phyloP scores from a whole-genome alignment of 2,888 invertebrate genomes.

The Yponomeuta evonymella region DNA sequence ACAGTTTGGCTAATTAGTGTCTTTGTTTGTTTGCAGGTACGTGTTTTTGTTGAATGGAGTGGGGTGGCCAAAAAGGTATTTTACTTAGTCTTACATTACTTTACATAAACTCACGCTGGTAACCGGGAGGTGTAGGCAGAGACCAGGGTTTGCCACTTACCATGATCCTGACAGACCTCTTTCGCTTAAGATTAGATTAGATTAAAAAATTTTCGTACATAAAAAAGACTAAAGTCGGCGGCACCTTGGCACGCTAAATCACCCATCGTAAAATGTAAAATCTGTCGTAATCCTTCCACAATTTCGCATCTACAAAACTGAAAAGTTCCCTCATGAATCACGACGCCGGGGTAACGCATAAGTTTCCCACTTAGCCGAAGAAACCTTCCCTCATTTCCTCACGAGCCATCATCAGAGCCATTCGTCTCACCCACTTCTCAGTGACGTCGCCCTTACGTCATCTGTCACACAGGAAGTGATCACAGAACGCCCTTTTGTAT shows the following conservation, averaged over 20 bases:
- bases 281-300: neutral
- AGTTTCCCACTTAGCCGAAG: neutral
- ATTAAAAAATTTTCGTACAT: too few species aligned
- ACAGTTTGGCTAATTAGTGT: slow-evolving; percentile 3
- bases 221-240: too few species aligned
- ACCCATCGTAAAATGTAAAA: too few species aligned
- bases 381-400: neutral
- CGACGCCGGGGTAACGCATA: neutral
- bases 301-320: neutral
- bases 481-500: neutral
- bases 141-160: too few species aligned
- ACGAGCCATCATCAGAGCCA: neutral
- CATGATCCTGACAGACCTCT: too few species aligned
- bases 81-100: neutral
- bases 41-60: slow-evolving; percentile 16
- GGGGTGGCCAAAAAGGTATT: neutral
- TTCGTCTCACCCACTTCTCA: neutral
- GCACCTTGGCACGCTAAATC: too few species aligned
- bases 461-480: neutral
- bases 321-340: neutral
- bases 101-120: too few species aligned
- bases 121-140: too few species aligned
- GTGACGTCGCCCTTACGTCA: neutral
- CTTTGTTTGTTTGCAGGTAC: slow-evolving; percentile 11
- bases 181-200: too few species aligned